phyloP scores from a whole-genome alignment of 2,113 vertebrate species.

The Hippocampus abdominalis region DNA sequence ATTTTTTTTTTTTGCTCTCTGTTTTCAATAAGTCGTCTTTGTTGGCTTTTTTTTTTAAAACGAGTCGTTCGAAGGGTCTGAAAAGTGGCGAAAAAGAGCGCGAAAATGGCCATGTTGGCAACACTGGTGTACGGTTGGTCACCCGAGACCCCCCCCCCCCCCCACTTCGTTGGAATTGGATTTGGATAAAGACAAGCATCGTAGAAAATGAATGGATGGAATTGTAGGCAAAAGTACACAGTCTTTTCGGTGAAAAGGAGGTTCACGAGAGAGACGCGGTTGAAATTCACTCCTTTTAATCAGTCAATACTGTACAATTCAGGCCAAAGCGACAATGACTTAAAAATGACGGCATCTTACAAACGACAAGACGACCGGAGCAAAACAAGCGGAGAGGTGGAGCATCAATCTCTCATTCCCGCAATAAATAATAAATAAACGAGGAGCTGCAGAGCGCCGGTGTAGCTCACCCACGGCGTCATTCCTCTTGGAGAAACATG shows the following conservation, averaged over 20 bases:
- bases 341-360: slow-evolving; percentile 42
- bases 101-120: too few species aligned
- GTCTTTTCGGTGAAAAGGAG: not conserved
- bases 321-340: slow-evolving; percentile 37
- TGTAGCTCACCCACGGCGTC: not conserved
- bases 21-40: too few species aligned
- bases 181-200: not conserved
- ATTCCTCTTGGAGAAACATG: slow-evolving; percentile 18
- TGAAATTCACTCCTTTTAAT: slow-evolving; percentile 59
- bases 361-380: slow-evolving; percentile 39
- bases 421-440: slow-evolving; percentile 25
- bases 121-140: too few species aligned
- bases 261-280: not conserved
- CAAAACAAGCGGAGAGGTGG: slow-evolving; percentile 26
- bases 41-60: too few species aligned
- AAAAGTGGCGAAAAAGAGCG: too few species aligned
- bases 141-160: too few species aligned
- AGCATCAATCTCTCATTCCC: slow-evolving; percentile 23
- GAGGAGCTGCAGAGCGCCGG: not conserved
- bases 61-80: too few species aligned
- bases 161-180: too few species aligned
- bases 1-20: too few species aligned
- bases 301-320: slow-evolving; percentile 44
- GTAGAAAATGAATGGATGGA: not conserved
- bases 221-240: not conserved